Evolutionary conservation across 2,797 vertebrate genomes (phyloP), one percentile per base, ranked within the genome.

Genomic region (Ambastaia sidthimunki): DNA sequence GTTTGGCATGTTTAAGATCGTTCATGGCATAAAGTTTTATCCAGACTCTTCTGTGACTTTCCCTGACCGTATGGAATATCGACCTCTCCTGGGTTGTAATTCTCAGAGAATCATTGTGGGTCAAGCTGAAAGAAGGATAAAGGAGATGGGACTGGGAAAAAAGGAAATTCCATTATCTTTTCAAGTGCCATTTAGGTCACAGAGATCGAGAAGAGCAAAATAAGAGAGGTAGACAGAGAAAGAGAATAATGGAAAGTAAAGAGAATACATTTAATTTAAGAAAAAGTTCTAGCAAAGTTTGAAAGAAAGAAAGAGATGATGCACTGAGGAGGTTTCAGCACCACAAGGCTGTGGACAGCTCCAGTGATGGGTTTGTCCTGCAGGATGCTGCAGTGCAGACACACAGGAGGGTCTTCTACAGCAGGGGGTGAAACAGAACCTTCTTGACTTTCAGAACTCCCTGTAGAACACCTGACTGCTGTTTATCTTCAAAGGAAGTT

Each of bases 81-180:
- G 67, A 63, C 55, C 47, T 62, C 65, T 76, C 54, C 37, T 37
- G 50, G 74, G 66, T 90, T 92, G 93, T 93, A 91, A 94, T 94
- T 93, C 91, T 88, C 73, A 84, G 77, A 78, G 84, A 87, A 82
- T 85, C 88, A 84, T 55, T 34, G 52, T 37, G 50, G 81, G 78
- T 82, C 75, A 65, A 57, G 73, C 88, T 85, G 86, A 84, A 60
- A 71, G 86, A 82, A 1, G 71, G 76, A 86, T 89, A 90, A 93
- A 92, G 92, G 89, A 89, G 90, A 92, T 88, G 82, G 89, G 86
- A 88, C 82, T 69, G 86, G 86, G 82, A 88, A 87, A 37, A 88
- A 87, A 89, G 90, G 90, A 93, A 91, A 92, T 92, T 90, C 91
- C 90, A 93, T 94, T 94, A 92, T 92, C 91, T 93, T 92, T 92